A percentile compares a stretch with the other conserved stretches of the same genome.
phyloP scores from a whole-genome alignment of 2,113 vertebrate genomes.

The Vimba vimba region DNA sequence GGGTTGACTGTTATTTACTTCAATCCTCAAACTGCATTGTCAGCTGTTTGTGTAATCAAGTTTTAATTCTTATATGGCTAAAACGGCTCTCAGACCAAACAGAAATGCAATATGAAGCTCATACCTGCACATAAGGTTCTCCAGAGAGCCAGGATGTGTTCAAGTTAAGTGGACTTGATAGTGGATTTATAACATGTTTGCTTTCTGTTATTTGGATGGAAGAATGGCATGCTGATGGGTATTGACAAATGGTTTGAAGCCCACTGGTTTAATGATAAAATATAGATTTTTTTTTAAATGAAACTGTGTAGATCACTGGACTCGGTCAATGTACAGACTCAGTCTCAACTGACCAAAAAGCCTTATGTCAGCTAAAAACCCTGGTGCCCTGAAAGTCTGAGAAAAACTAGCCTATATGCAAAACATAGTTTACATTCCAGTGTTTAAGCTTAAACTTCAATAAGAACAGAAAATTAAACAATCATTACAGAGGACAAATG shows the following conservation, averaged over 20 bases:
- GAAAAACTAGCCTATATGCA: not conserved
- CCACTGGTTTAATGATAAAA: constrained; percentile 63
- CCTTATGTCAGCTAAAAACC: constrained; percentile 51
- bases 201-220: constrained; percentile 49
- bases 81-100: not conserved
- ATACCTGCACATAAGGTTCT: not conserved
- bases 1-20: constrained; percentile 10
- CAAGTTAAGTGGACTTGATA: constrained; percentile 25
- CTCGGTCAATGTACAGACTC: constrained; percentile 55
- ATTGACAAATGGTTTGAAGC: constrained; percentile 56
- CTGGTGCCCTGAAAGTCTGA: not conserved
- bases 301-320: constrained; percentile 64
- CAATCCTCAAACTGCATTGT: constrained; percentile 14
- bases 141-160: constrained; percentile 19
- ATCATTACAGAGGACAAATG: not conserved
- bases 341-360: constrained; percentile 50
- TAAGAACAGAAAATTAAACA: not conserved
- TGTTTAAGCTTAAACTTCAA: not conserved
- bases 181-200: constrained; percentile 59
- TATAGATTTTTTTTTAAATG: constrained; percentile 71
- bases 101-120: constrained; percentile 20
- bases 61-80: constrained; percentile 30
- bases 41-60: constrained; percentile 7
- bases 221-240: constrained; percentile 57
- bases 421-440: not conserved